These are phyloP conservation scores for Dasysyrphus tricinctus DNA, from an alignment of 2,888 invertebrate species.

Conservation along the genomic window DNA sequence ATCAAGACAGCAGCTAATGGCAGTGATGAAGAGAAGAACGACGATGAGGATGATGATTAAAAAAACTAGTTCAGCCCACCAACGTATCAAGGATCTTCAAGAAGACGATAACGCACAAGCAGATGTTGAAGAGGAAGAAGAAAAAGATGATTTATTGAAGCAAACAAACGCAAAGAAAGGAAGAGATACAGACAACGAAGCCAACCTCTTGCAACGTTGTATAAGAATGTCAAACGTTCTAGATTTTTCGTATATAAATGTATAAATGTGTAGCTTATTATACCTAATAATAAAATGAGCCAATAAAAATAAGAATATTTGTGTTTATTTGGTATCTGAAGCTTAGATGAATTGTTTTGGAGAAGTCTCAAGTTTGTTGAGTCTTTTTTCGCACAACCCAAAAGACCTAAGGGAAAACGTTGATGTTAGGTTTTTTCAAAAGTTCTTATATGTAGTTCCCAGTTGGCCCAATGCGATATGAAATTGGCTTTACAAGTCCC, in stretches of 20 bases:
- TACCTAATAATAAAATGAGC: slow-evolving; percentile 36
- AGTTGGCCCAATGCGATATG: no score
- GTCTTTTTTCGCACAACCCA: no score
- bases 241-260: slow-evolving; percentile 54
- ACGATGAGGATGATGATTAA: slow-evolving; percentile 61
- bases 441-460: no score
- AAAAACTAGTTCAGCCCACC: slow-evolving; percentile 66
- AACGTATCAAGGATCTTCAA: slow-evolving; percentile 76
- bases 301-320: slow-evolving; percentile 16
- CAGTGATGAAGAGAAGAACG: slow-evolving; percentile 57
- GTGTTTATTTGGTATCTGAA: no score
- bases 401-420: no score
- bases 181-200: slow-evolving; percentile 83
- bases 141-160: slow-evolving; percentile 68
- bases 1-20: slow-evolving; percentile 76
- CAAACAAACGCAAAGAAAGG: slow-evolving; percentile 81
- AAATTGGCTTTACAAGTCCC: no score
- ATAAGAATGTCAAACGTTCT: slow-evolving; percentile 46
- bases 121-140: slow-evolving; percentile 56
- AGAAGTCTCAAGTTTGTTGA: no score
- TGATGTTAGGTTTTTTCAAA: no score
- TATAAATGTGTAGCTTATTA: slow-evolving; percentile 38
- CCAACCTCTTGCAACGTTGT: slow-evolving; percentile 33
- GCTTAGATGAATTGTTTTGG: no score
- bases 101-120: slow-evolving; percentile 77